phyloP scores from a whole-genome alignment of 1,140 invertebrate species.

The Eumeta japonica region DNA sequence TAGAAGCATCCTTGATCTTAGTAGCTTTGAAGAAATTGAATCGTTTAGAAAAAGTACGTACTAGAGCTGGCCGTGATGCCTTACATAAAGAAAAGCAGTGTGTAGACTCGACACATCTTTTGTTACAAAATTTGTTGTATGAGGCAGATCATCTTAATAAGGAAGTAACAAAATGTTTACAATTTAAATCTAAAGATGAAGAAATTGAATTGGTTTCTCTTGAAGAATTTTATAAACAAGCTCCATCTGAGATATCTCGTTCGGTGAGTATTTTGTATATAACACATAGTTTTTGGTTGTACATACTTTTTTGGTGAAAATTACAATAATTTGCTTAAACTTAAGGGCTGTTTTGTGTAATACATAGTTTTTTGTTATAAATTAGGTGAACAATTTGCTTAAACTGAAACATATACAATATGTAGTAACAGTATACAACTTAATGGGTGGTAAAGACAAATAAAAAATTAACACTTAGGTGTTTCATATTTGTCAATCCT shows the following conservation, averaged over 20 bases:
- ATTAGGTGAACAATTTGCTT: no score
- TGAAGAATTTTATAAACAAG: constrained; percentile 83
- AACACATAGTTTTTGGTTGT: no score
- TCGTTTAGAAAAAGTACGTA: constrained; percentile 83
- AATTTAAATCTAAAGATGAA: constrained; percentile 95
- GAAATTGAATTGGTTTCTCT: constrained; percentile 83
- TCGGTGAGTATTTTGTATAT: constrained; percentile 55
- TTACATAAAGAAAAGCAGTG: constrained; percentile 77
- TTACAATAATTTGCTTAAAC: no score
- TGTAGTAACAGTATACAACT: no score
- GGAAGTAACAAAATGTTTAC: constrained; percentile 89
- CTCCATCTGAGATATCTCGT: constrained; percentile 70
- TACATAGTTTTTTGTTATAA: no score
- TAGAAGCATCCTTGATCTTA: constrained; percentile 72
- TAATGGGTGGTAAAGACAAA: no score
- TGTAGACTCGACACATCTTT: constrained; percentile 86
- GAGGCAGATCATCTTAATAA: constrained; percentile 91
- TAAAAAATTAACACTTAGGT: no score
- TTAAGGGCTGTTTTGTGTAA: no score
- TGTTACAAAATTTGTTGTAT: constrained; percentile 92
- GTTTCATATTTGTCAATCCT: no score
- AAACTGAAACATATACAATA: no score
- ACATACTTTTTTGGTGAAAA: constrained; percentile 1
- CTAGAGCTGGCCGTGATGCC: constrained; percentile 77
- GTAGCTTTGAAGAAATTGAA: constrained; percentile 87